phyloP scores from a whole-genome alignment of 2,113 vertebrate species.

The Ardeotis arabs region DNA sequence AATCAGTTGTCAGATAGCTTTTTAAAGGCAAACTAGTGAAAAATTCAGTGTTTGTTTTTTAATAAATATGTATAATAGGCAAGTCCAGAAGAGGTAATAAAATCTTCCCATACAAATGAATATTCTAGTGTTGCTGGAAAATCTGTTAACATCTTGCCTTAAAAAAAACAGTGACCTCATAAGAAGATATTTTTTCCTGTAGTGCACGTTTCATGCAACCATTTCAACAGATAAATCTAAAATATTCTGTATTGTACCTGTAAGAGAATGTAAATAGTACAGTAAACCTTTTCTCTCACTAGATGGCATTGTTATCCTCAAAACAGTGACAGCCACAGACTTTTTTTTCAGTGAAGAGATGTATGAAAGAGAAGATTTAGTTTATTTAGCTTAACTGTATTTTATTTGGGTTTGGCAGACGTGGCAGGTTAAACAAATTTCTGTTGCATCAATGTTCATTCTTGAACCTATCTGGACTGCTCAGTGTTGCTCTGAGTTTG shows the following conservation, averaged over 20 bases:
- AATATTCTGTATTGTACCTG: background rate
- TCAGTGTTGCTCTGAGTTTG: background rate
- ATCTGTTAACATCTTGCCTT: background rate
- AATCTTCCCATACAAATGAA: background rate
- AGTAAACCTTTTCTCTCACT: background rate
- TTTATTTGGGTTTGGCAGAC: background rate
- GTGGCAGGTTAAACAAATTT: background rate
- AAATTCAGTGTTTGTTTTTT: background rate
- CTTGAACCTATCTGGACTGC: background rate
- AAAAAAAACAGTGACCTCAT: background rate
- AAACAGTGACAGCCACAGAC: background rate
- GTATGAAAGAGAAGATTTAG: fast-evolving
- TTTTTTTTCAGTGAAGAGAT: background rate
- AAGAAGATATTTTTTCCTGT: background rate
- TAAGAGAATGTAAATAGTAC: background rate
- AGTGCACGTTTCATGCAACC: background rate
- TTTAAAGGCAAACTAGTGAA: background rate
- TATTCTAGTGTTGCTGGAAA: background rate
- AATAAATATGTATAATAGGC: background rate
- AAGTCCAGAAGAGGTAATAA: background rate
- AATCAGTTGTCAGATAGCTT: background rate
- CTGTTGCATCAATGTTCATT: background rate
- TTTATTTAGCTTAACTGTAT: background rate
- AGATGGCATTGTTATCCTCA: background rate
- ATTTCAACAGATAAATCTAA: background rate